Base-by-base conservation (phyloP, 2,113 vertebrate species). In the Notothenia rossii region DNA sequence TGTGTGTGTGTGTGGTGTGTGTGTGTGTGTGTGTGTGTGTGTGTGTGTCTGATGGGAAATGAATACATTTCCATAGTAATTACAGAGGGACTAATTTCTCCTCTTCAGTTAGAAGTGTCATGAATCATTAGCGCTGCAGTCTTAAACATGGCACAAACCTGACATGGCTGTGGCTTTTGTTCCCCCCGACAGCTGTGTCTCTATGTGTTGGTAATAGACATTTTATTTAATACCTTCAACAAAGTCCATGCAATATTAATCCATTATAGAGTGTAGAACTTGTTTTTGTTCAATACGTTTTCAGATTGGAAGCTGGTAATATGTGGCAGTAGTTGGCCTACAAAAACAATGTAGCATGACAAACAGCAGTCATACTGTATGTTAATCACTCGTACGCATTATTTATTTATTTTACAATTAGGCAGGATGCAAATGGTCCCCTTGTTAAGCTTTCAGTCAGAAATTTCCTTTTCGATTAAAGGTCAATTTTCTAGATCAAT, bases 41-140 rank as follows among this genome's bases (percentile, higher is more conserved):
- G 62, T 79, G 84, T 77, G 81, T 73, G 86, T 91, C 86, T 92
- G 91, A 91, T 90, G 89, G 89, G 89, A 89, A 90, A 92, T 89
- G 91, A 93, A 94, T 90, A 91, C 91, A 94, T 92, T 94, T 91
- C 90, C 91, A 94, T 93, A 91, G 91, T 94, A 93, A 94, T 94
- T 94, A 93, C 86, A 85, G 84, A 90, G 86, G 72, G 56, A 86
- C 92, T 93, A 87, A 92, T 93, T 94, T 93, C 90, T 92, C 89
- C 90, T 93, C 90, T 91, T 87, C 86, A 87, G 91, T 94, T 93
- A 92, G 86, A 89, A 86, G 91, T 92, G 91, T 93, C 92, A 93
- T 93, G 91, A 94, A 89, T 93, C 91, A 94, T 93, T 94, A 93
- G 84, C 74, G 65, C 86, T 72, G 86, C 87, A 91, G 79, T 89